A percentile compares a stretch with the other conserved stretches of the same genome.
Conservation (phyloP, 2,888 invertebrate species). For the Cataglyphis livida region DNA sequence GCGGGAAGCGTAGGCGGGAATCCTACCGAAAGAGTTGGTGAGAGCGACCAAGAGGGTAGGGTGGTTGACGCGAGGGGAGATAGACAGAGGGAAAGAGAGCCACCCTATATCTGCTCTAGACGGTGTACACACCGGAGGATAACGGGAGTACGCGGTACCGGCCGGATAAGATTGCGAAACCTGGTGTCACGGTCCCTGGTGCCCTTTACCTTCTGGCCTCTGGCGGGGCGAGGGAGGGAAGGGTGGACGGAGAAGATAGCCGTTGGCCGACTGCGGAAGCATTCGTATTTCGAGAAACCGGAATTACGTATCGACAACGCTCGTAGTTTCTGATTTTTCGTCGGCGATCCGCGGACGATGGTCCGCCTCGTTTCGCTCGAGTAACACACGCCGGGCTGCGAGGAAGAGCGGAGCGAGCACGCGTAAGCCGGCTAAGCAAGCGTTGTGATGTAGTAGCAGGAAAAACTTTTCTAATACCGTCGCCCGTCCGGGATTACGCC, state of each 20-base stretch:
- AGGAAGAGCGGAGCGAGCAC: constrained; percentile 47
- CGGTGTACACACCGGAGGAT: constrained; percentile 52
- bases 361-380: constrained; percentile 44
- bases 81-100: constrained; percentile 37
- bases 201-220: constrained; percentile 81
- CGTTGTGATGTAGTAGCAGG: constrained; percentile 78
- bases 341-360: constrained; percentile 73
- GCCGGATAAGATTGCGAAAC: constrained; percentile 81
- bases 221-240: constrained; percentile 41
- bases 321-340: constrained; percentile 78
- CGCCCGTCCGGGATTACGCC: constrained; percentile 82
- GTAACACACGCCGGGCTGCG: constrained; percentile 17
- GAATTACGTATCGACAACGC: constrained; percentile 73
- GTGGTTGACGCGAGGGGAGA: constrained; percentile 6
- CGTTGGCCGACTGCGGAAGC: constrained; percentile 75
- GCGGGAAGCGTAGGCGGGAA: constrained; percentile 35
- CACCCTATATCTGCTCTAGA: constrained; percentile 66
- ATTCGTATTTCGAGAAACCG: constrained; percentile 74
- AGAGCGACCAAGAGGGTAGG: not conserved
- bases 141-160: constrained; percentile 67
- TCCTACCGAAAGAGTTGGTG: constrained; percentile 37
- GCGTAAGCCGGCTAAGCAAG: constrained; percentile 75
- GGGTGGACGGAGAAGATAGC: constrained; percentile 66
- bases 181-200: constrained; percentile 79
- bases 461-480: constrained; percentile 85